Evolutionary conservation across 2,888 invertebrate genomes (phyloP), one percentile per base, ranked within the genome.

Genomic region (Standfussiana lucernea): DNA sequence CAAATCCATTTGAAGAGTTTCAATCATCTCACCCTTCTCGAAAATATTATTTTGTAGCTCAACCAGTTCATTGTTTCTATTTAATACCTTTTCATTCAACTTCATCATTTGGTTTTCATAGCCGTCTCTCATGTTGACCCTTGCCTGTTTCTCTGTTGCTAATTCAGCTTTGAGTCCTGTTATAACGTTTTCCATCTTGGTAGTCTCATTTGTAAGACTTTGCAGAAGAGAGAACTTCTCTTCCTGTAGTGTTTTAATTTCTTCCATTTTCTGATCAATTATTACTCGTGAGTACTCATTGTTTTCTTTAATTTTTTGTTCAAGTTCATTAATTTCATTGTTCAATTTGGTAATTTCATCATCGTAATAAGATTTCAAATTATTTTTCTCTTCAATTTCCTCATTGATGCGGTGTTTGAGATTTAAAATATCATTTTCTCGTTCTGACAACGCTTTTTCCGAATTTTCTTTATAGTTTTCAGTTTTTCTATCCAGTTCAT

Each of bases 11-110:
- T 94, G 93, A 7, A 95, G 82, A 10, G 87, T 82, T 86, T 95
- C 95, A 66, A 95, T 94, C 75, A 89, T 89, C 89, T 95, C 95
- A 71, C 94, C 94, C 59, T 94, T 95, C 81, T 92, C 90, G 53
- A 93, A 92, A 82, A 95, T 88, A 81, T 91, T 95, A 84, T 96
- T 94, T 89, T 95, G 95, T 75, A 95, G 80, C 85, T 95, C 95
- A 53, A 95, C 94, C 13, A 95, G 86, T 89, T 96, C 96, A 90
- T 96, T 95, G 82, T 95, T 95, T 81, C 95, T 93, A 77, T 95
- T 95, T 24, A 94, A 85, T 8, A 95, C 91, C 85, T 95, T 95
- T 88, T 95, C 95, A 82, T 96, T 96, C 10, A 95, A 84, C 72
- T 94, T 94, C 95, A 95, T 95, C 56, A 95, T 86, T 72, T 93